phyloP scores from a whole-genome alignment of 2,113 vertebrate genomes.

The Melanerpes formicivorus region DNA sequence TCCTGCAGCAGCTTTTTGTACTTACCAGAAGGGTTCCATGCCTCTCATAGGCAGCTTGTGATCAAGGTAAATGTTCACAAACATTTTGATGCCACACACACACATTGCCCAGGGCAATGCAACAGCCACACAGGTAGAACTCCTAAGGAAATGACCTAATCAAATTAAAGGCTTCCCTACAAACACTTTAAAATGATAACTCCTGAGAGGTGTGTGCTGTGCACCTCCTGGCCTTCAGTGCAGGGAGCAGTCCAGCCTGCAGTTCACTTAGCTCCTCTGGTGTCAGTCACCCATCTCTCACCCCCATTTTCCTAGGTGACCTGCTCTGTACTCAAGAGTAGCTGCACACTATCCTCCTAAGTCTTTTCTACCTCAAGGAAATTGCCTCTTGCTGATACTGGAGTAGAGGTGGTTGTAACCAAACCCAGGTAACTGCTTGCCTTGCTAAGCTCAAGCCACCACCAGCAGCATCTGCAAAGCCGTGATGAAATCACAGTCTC shows the following conservation, averaged over 20 bases:
- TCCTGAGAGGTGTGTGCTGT: not conserved
- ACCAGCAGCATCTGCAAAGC: not conserved
- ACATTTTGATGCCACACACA: not conserved
- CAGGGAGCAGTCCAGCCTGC: not conserved
- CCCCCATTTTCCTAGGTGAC: not conserved
- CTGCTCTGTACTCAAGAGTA: not conserved
- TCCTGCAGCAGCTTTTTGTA: not conserved
- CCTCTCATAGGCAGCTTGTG: not conserved
- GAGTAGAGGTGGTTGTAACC: not conserved
- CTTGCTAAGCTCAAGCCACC: not conserved
- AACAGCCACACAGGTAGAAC: not conserved
- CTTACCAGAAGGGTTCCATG: not conserved
- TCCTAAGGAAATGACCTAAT: not conserved
- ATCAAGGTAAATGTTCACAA: not conserved
- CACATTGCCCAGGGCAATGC: not conserved
- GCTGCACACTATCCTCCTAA: not conserved
- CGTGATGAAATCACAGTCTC: not conserved
- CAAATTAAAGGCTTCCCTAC: constrained; percentile 1
- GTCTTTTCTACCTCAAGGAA: not conserved
- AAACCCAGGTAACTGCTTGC: not conserved
- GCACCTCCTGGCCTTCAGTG: not conserved
- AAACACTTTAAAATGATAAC: not conserved
- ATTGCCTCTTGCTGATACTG: not conserved
- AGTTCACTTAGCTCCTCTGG: not conserved
- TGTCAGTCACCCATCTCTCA: constrained; percentile 17